phyloP scores from a whole-genome alignment of 2,113 vertebrate genomes.

The Typhlomys cinereus region DNA sequence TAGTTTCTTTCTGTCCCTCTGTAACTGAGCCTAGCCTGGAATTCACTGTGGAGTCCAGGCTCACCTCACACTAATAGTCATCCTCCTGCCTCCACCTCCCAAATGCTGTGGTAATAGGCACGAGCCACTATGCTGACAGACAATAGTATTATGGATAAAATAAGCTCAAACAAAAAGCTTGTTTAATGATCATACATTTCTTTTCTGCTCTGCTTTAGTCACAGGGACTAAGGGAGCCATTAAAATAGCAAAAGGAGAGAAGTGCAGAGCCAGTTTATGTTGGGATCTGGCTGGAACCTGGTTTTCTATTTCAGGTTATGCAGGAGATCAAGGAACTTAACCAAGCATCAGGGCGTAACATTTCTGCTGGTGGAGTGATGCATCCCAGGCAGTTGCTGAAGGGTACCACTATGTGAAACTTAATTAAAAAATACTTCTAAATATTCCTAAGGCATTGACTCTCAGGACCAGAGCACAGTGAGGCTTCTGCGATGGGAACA shows the following conservation, averaged over 20 bases:
- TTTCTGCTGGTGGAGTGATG: neutral
- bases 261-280: neutral
- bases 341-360: neutral
- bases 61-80: neutral
- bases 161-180: neutral
- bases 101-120: neutral
- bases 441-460: neutral
- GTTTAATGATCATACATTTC: neutral
- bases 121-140: neutral
- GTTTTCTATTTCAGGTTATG: neutral
- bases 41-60: neutral
- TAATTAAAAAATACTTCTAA: neutral
- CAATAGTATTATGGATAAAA: neutral
- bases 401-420: neutral
- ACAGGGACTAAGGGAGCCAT: neutral
- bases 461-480: neutral
- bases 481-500: neutral
- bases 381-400: neutral
- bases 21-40: neutral
- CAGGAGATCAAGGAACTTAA: neutral
- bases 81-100: neutral
- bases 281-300: neutral
- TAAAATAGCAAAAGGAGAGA: neutral
- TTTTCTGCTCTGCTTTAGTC: slow-evolving; percentile 37
- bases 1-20: neutral